These are phyloP conservation scores for Atractosteus spatula DNA, from an alignment of 2,113 vertebrate genomes.

Conservation along the genomic window DNA sequence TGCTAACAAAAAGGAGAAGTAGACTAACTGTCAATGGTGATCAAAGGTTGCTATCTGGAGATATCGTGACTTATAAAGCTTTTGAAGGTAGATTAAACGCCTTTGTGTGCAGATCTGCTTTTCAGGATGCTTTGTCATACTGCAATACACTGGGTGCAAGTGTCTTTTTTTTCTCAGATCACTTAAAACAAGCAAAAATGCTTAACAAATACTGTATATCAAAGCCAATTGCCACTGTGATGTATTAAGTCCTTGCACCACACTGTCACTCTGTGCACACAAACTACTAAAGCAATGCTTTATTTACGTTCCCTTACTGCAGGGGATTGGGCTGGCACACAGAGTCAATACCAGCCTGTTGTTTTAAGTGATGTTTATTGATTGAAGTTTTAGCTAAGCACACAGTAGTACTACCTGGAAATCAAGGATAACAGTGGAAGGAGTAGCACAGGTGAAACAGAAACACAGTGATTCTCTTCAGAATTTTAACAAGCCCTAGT, in stretches of 20 bases:
- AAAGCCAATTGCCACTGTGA: background rate
- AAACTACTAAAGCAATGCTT: background rate
- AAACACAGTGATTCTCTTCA: no score
- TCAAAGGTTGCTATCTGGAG: constrained; percentile 29
- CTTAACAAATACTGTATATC: background rate
- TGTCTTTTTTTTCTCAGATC: background rate
- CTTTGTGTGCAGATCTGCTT: background rate
- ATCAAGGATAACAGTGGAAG: no score
- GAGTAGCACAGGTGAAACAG: no score
- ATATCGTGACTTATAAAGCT: constrained; percentile 21
- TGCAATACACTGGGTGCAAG: constrained; percentile 15
- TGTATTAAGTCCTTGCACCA: background rate
- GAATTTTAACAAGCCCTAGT: no score
- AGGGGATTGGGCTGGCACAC: background rate
- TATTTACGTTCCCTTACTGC: background rate
- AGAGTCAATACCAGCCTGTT: constrained; percentile 1
- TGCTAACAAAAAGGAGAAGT: constrained; percentile 35
- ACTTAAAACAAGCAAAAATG: no score
- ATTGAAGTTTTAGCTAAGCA: background rate
- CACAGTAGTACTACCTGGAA: no score
- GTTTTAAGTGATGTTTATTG: background rate
- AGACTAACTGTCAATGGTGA: constrained; percentile 41
- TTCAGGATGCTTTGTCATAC: constrained; percentile 31
- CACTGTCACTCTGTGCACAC: no score
- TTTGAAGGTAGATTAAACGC: constrained; percentile 28